Conservation (phyloP, 2,888 invertebrate species). For the Hyles lineata region DNA sequence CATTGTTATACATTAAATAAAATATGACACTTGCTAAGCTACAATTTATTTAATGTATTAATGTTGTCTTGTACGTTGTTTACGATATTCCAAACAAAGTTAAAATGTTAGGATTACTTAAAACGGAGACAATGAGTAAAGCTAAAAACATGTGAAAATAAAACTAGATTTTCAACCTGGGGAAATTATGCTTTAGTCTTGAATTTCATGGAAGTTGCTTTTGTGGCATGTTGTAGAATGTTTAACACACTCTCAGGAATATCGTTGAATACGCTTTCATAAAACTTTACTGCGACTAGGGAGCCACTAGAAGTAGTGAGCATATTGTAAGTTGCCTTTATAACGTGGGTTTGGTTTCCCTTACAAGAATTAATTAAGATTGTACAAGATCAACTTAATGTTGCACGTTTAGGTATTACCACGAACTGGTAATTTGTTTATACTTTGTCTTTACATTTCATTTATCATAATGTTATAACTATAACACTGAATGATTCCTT, state of each 20-base stretch:
- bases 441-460: neutral
- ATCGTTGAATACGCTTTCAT: conserved; percentile 13
- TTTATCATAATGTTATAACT: neutral
- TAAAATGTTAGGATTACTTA: no score
- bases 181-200: neutral
- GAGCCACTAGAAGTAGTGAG: conserved; percentile 8
- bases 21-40: no score
- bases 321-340: neutral
- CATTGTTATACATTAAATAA: no score
- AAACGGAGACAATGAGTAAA: no score
- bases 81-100: no score
- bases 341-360: neutral
- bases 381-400: neutral
- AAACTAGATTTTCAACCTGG: neutral
- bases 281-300: conserved; percentile 1
- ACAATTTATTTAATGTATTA: no score
- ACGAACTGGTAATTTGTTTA: neutral
- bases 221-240: conserved; percentile 3
- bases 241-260: neutral
- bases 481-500: conserved; percentile 1
- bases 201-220: neutral
- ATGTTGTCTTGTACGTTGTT: no score
- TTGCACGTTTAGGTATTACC: neutral
- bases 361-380: conserved; percentile 1
- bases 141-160: neutral